Evolutionary conservation across 2,888 invertebrate genomes (phyloP).

Genomic region (Dromius quadrimaculatus): DNA sequence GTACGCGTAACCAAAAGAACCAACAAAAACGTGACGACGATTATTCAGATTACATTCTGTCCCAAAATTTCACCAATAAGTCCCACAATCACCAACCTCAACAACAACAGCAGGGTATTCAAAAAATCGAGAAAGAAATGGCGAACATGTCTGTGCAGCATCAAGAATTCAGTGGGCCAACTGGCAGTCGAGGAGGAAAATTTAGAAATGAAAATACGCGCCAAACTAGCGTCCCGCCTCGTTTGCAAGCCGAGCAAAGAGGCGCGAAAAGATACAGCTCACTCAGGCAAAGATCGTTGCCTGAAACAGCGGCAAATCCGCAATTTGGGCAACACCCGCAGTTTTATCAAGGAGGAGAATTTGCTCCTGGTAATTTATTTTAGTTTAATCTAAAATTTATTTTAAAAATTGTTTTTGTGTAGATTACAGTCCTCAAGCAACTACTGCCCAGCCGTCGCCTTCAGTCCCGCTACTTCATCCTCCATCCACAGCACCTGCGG

Average conservation of each 20-base stretch:
- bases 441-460: constrained; percentile 52
- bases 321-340: constrained; percentile 57
- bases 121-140: constrained; percentile 62
- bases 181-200: constrained; percentile 49
- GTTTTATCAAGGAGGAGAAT: constrained; percentile 59
- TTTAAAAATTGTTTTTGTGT: neutral
- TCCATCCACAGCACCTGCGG: constrained; percentile 50
- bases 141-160: constrained; percentile 61
- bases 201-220: constrained; percentile 54
- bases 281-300: constrained; percentile 71
- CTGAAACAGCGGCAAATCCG: constrained; percentile 67
- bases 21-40: constrained; percentile 54
- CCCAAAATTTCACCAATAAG: constrained; percentile 65
- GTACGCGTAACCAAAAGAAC: constrained; percentile 56
- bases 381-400: neutral
- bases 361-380: constrained; percentile 55
- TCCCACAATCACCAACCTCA: constrained; percentile 56
- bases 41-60: constrained; percentile 58
- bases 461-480: constrained; percentile 53
- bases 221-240: constrained; percentile 64
- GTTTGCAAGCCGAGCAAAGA: constrained; percentile 63
- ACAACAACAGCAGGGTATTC: constrained; percentile 54
- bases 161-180: constrained; percentile 43
- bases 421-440: neutral
- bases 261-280: constrained; percentile 72